A percentile compares a stretch with the other conserved stretches of the same genome.
phyloP scores from a whole-genome alignment of 2,888 invertebrate species.

The Aethes cnicana region DNA sequence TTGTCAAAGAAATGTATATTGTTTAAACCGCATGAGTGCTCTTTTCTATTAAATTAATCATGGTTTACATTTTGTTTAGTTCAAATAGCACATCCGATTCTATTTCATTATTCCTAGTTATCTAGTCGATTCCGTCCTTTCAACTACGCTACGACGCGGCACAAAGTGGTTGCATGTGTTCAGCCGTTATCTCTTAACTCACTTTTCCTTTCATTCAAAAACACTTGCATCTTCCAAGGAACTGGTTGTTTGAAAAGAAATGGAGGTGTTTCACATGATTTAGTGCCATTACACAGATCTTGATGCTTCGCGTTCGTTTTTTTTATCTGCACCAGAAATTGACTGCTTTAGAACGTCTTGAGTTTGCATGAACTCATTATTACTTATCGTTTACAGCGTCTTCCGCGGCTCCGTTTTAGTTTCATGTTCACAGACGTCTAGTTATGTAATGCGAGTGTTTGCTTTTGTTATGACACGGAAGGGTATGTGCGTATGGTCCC shows the following conservation, averaged over 20 bases:
- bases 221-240: too few relatives aligned
- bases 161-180: too few relatives aligned
- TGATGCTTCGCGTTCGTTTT: not conserved
- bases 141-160: not conserved
- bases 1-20: too few relatives aligned
- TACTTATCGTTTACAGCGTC: constrained; percentile 24
- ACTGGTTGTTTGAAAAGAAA: too few relatives aligned
- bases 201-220: too few relatives aligned
- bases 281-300: not conserved
- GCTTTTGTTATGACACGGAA: constrained; percentile 7
- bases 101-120: too few relatives aligned
- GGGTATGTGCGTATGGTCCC: too few relatives aligned
- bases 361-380: constrained; percentile 25
- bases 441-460: constrained; percentile 32
- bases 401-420: constrained; percentile 22
- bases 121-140: not conserved
- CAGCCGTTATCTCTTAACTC: too few relatives aligned
- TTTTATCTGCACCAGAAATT: not conserved
- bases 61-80: too few relatives aligned
- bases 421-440: constrained; percentile 22
- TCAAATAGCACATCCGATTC: too few relatives aligned
- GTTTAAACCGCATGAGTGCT: too few relatives aligned
- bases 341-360: constrained; percentile 12
- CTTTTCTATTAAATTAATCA: too few relatives aligned
- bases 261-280: not conserved